Percentiles rank a stretch among this genome's conserved stretches.
phyloP scores from a whole-genome alignment of 2,797 vertebrate species.

The Martes flavigula region DNA sequence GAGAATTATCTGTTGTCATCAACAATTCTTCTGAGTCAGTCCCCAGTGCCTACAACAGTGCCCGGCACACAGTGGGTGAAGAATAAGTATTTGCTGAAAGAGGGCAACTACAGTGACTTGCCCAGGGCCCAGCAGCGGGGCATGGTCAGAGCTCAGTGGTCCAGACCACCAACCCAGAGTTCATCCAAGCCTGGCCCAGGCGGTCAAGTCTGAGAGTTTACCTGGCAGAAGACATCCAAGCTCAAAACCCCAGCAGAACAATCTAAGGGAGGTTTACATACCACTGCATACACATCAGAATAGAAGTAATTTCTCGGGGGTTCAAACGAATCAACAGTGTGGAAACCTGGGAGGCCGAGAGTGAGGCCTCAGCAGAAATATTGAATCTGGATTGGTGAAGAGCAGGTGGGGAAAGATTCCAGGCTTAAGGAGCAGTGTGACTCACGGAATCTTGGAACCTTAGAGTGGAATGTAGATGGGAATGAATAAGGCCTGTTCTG shows the following conservation, averaged over 20 bases:
- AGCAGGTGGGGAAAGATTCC: not conserved
- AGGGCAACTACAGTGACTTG: not conserved
- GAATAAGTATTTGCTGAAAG: not conserved
- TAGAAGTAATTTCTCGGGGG: not conserved
- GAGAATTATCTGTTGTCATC: not conserved
- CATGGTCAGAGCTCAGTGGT: not conserved
- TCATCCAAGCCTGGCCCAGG: not conserved
- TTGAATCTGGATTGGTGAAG: not conserved
- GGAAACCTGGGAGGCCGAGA: not conserved
- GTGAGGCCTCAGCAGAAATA: not conserved
- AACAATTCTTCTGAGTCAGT: not conserved
- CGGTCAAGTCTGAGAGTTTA: not conserved
- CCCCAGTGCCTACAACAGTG: not conserved
- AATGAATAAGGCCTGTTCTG: slow-evolving; percentile 16
- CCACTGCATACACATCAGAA: no score
- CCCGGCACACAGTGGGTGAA: not conserved
- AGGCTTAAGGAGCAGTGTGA: slow-evolving; percentile 45
- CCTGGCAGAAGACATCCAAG: not conserved
- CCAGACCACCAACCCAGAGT: not conserved
- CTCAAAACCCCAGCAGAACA: not conserved
- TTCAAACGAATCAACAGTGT: rapidly evolving
- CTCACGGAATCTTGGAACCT: slow-evolving; percentile 63
- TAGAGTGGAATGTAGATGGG: slow-evolving; percentile 21
- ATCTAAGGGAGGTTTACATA: not conserved
- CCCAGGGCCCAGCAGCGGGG: not conserved